Conservation (phyloP, 2,888 invertebrate genomes). For the Pherbina coryleti region DNA sequence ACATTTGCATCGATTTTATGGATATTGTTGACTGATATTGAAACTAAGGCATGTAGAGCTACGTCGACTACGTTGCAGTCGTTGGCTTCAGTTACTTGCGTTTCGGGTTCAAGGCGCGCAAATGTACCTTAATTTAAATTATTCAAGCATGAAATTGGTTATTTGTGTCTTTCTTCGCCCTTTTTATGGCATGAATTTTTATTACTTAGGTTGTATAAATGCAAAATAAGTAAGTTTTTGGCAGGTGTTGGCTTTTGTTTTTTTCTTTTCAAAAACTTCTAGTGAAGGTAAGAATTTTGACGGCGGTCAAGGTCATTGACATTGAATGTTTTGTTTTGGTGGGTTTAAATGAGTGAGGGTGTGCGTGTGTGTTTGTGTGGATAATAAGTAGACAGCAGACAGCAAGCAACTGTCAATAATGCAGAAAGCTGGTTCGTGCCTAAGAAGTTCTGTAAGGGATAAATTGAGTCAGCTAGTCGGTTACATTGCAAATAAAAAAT, state of each 20-base stretch:
- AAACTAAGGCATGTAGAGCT: no score
- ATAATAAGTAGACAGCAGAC: not conserved
- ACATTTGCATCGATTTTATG: no score
- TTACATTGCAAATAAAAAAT: not conserved
- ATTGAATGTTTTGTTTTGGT: not conserved
- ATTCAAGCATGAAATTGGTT: constrained; percentile 33
- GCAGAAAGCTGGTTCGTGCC: not conserved
- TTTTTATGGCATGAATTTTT: not conserved
- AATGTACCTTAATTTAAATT: constrained; percentile 26
- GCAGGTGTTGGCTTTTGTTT: constrained; percentile 29
- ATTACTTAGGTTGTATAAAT: not conserved
- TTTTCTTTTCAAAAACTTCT: not conserved
- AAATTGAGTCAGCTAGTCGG: not conserved
- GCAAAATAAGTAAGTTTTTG: constrained; percentile 13
- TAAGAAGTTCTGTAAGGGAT: not conserved
- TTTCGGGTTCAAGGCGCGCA: constrained; percentile 52
- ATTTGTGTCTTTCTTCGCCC: not conserved
- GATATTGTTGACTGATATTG: no score
- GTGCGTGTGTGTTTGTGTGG: not conserved
- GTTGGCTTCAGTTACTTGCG: constrained; percentile 53
- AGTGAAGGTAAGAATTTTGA: not conserved
- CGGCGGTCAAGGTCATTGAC: constrained; percentile 33
- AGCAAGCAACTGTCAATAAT: constrained; percentile 27
- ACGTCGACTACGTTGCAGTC: no score
- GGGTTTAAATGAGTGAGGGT: not conserved